phyloP scores from a whole-genome alignment of 2,797 vertebrate genomes.

The Parambassis ranga region DNA sequence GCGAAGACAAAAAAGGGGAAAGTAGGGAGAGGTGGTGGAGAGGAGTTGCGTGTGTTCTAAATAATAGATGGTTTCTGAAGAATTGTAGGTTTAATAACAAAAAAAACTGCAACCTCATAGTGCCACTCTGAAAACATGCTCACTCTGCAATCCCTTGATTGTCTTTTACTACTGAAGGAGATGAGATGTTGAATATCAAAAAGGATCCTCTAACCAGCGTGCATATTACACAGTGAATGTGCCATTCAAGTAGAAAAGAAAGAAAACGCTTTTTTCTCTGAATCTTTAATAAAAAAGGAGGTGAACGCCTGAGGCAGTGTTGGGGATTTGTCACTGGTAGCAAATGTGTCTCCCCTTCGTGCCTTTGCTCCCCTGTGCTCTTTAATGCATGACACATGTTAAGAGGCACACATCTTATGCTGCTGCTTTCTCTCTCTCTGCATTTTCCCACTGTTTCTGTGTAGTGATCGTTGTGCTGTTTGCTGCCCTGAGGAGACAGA shows the following conservation, averaged over 20 bases:
- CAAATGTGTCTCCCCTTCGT: slow-evolving; percentile 68
- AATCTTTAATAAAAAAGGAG: slow-evolving; percentile 77
- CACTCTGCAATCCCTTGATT: slow-evolving; percentile 29
- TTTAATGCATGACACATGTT: slow-evolving; percentile 76
- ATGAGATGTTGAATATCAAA: slow-evolving; percentile 26
- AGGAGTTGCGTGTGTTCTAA: neutral
- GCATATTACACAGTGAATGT: slow-evolving; percentile 50
- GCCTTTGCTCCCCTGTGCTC: slow-evolving; percentile 57
- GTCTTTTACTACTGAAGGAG: slow-evolving; percentile 24
- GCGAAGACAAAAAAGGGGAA: slow-evolving; percentile 49
- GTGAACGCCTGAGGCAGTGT: slow-evolving; percentile 69
- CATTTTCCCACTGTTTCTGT: slow-evolving; percentile 43
- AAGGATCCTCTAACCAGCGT: slow-evolving; percentile 14
- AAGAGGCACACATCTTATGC: slow-evolving; percentile 64
- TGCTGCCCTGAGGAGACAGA: slow-evolving; percentile 92
- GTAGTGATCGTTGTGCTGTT: slow-evolving; percentile 98
- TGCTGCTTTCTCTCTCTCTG: slow-evolving; percentile 43
- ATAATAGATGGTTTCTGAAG: neutral
- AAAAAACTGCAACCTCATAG: neutral
- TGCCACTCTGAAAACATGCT: slow-evolving; percentile 37
- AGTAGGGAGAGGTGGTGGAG: slow-evolving; percentile 27
- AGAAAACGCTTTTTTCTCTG: slow-evolving; percentile 56
- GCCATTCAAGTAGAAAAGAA: slow-evolving; percentile 48
- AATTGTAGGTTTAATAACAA: slow-evolving; percentile 32
- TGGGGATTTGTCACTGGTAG: slow-evolving; percentile 75